Evolutionary conservation across 2,113 vertebrate genomes (phyloP), one percentile per base, ranked within the genome.

Genomic region (Haplotaxodon microlepis): DNA sequence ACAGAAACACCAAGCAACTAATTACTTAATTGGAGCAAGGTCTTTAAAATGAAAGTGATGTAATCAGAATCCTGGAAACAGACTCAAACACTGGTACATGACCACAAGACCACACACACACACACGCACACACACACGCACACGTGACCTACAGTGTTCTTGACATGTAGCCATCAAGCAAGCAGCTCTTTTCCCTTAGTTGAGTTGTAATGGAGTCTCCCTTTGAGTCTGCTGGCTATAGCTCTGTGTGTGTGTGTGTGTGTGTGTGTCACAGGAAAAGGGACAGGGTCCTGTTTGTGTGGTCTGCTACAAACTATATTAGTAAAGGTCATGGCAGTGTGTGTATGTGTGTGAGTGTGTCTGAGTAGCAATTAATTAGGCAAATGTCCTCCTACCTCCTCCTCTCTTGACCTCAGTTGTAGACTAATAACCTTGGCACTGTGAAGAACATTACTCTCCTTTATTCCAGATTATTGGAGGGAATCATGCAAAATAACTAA

Each of bases 11-110:
- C 90, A 85, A 84, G 82, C 87, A 95, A 89, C 95, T 97, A 96
- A 97, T 96, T 96, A 96, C 95, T 96, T 97, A 96, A 97, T 96
- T 96, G 96, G 94, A 94, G 94, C 86, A 91, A 88, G 92, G 93
- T 86, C 96, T 95, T 96, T 94, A 96, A 96, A 96, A 94, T 94
- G 90, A 95, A 96, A 96, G 94, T 96, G 95, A 96, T 96, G 96
- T 96, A 87, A 96, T 95, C 91, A 47, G 90, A 93, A 92, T 95
- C 94, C 95, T 92, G 95, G 94, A 94, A 95, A 92, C 34, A 9
- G 71, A 76, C 84, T 88, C 84, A 86, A 57, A 84, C 73, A 73
- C 89, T 83, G 79, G 88, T 76, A 87, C 83, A 31, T 84, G 54
- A 69, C 80, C 42, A 71, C 76, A 10, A 14, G 13, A 9, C 45